These are phyloP conservation scores for Eupithecia centaureata DNA, from an alignment of 2,888 invertebrate genomes.

Conservation along the genomic window DNA sequence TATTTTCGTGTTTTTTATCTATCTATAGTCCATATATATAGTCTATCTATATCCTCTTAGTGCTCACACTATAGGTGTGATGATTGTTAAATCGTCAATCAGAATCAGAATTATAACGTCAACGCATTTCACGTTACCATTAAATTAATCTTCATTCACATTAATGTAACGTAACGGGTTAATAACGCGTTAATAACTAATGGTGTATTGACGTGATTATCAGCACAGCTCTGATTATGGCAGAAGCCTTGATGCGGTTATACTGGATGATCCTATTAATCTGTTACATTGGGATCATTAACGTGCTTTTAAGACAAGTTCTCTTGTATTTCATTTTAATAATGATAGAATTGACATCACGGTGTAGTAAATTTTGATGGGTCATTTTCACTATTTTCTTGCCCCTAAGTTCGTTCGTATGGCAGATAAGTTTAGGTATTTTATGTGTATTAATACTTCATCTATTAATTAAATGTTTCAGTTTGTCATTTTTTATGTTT, in stretches of 20 bases:
- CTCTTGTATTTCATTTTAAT: background rate
- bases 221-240: conserved; percentile 7
- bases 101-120: background rate
- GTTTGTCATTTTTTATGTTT: no score
- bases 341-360: no score
- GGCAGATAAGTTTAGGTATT: no score
- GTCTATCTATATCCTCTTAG: no score
- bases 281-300: background rate
- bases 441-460: no score
- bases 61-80: no score
- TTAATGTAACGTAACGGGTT: conserved; percentile 24
- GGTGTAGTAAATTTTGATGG: background rate
- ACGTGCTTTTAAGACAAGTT: background rate
- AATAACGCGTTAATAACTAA: conserved; percentile 24
- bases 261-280: background rate
- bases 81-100: background rate
- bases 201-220: conserved; percentile 15
- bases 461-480: no score
- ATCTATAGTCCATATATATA: no score
- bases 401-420: no score
- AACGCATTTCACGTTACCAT: background rate
- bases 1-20: no score
- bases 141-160: conserved; percentile 22
- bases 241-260: background rate
- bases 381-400: background rate